These are phyloP conservation scores for Argentina silus DNA, from an alignment of 2,797 vertebrate genomes.

Conservation along the genomic window DNA sequence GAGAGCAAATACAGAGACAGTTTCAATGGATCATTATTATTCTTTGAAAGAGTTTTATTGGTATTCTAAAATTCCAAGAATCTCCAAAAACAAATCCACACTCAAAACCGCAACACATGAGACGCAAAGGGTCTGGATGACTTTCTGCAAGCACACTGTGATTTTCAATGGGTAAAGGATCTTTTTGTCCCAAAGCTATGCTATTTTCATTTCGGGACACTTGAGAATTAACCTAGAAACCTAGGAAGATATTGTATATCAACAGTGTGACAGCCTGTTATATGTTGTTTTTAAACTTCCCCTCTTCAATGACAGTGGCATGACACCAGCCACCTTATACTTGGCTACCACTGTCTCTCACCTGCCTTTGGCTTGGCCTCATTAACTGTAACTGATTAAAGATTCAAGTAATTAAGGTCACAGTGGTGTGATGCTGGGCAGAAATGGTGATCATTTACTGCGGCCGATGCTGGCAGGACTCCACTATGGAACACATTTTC, in stretches of 20 bases:
- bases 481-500: no score
- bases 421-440: slow-evolving; percentile 15
- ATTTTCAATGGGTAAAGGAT: slow-evolving; percentile 25
- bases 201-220: slow-evolving; percentile 46
- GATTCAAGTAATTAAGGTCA: slow-evolving; percentile 49
- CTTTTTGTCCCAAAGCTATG: slow-evolving; percentile 45
- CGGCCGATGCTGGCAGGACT: neutral
- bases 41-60: neutral
- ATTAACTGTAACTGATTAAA: slow-evolving; percentile 49
- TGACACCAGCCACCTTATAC: slow-evolving; percentile 7
- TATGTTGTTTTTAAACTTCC: slow-evolving; percentile 32
- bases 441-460: slow-evolving; percentile 46
- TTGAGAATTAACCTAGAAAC: slow-evolving; percentile 56
- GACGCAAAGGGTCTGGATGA: neutral
- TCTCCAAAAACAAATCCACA: neutral
- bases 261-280: slow-evolving; percentile 34
- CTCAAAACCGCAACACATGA: neutral
- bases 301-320: slow-evolving; percentile 33
- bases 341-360: slow-evolving; percentile 36
- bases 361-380: slow-evolving; percentile 36
- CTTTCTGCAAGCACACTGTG: slow-evolving; percentile 14
- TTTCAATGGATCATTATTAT: neutral
- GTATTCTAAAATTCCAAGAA: neutral
- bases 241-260: slow-evolving; percentile 47
- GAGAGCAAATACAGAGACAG: neutral